Base-by-base conservation (phyloP, 2,113 vertebrate genomes). In the Antechinus stuartii region DNA sequence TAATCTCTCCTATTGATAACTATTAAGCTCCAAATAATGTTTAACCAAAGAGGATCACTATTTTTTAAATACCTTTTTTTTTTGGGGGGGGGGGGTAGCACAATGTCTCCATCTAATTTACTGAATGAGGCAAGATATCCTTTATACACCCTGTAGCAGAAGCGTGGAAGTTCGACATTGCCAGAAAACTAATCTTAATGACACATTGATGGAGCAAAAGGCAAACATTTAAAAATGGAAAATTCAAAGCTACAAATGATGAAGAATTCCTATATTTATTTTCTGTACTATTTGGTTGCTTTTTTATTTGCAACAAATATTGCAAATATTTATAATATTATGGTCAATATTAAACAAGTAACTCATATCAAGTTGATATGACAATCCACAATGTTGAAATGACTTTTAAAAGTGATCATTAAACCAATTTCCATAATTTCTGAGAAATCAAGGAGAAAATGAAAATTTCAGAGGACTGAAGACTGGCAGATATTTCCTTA, bases 391-490 rank as follows among this genome's bases (percentile, higher is more conserved):
- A n/a, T n/a, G 61, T n/a, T 76, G 30, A 76, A 76, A 76, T 76
- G 16, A 76, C 61, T 84, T 68, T 68, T 84, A 84, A 84, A 84
- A 84, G 68, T 92, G 68, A 56, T 94, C 55, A 95, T 95, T 96
- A 54, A 90, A 54, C 49, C 23, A 84, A 0, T 76, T 54, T 91
- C 57, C 92, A 22, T 56, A 50, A 8, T 92, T 92, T 94, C 19
- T 89, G 46, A 96, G 52, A 94, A 25, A 56, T n/a, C 49, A 50
- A 55, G 91, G 89, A 46, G 84, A 92, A 92, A 0, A 16, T 23
- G 94, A 91, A 92, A 90, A 92, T 92, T 93, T 92, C 57, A 91
- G 68, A 94, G 95, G 94, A 94, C 0, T 35, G 22, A 90, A 90
- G 53, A n/a, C 94, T 89, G 54, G 22, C 68, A 94, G 93, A 96